Conservation (phyloP, 1,140 invertebrate species). For the Archegozetes longisetosus region DNA sequence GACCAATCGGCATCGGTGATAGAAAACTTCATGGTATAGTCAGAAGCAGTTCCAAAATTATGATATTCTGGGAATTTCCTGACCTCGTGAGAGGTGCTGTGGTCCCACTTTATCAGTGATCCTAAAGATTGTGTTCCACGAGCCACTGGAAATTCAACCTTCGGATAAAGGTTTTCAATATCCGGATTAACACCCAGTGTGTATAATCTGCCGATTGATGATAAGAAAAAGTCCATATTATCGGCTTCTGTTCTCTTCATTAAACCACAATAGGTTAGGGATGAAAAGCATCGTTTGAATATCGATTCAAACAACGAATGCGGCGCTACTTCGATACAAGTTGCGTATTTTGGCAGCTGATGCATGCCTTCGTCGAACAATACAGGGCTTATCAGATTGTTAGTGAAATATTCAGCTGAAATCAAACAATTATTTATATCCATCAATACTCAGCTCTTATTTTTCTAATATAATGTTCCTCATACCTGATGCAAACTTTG, state of each 20-base stretch:
- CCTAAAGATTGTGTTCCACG: constrained; percentile 69
- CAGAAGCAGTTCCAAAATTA: constrained; percentile 36
- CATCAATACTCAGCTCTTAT: constrained; percentile 52
- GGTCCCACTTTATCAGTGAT: constrained; percentile 75
- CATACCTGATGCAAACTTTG: constrained; percentile 65
- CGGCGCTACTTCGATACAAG: constrained; percentile 44
- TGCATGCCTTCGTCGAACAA: constrained; percentile 50
- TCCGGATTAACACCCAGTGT: constrained; percentile 57
- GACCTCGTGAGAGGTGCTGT: constrained; percentile 55
- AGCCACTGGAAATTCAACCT: constrained; percentile 62
- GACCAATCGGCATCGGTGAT: constrained; percentile 46
- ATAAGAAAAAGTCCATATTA: constrained; percentile 48
- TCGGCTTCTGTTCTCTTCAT: constrained; percentile 47
- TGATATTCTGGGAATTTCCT: constrained; percentile 38
- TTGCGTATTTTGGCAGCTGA: constrained; percentile 59
- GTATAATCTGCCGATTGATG: constrained; percentile 57
- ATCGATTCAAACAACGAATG: constrained; percentile 74
- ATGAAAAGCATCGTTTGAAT: constrained; percentile 44
- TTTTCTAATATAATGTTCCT: too few relatives aligned
- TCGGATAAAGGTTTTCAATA: constrained; percentile 51
- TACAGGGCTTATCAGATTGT: constrained; percentile 77
- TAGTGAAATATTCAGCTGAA: constrained; percentile 81
- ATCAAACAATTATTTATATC: constrained; percentile 49
- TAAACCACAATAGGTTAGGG: constrained; percentile 43
- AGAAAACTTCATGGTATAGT: constrained; percentile 53